Conservation (phyloP, 2,113 vertebrate species). For the Gulo gulo region DNA sequence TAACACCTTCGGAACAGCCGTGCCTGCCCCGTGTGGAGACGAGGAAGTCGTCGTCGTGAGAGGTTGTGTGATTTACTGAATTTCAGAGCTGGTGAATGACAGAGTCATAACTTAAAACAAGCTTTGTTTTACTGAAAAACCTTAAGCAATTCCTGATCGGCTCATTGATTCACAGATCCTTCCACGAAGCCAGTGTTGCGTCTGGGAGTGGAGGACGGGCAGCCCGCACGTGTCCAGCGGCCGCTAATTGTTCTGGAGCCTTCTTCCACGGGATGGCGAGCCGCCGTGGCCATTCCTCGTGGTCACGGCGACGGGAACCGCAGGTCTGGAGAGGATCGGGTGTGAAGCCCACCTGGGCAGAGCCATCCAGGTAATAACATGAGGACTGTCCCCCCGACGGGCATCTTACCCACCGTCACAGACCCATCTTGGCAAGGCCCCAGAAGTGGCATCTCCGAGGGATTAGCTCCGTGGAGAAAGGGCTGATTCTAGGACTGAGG, state of each 20-base stretch:
- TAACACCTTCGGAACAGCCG: too few species aligned
- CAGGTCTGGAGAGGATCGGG: not conserved
- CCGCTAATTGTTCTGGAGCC: accelerated
- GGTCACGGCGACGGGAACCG: not conserved
- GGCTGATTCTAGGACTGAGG: not conserved
- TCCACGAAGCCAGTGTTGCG: not conserved
- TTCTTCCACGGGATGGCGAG: not conserved
- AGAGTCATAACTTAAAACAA: not conserved
- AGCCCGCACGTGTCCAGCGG: not conserved
- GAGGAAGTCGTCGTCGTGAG: not conserved
- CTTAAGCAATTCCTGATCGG: not conserved
- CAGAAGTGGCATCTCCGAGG: not conserved
- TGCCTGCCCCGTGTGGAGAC: not conserved
- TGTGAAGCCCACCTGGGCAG: not conserved
- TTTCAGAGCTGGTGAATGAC: not conserved
- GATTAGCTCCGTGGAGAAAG: not conserved
- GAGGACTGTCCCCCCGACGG: not conserved
- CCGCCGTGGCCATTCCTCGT: accelerated
- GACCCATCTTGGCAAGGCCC: not conserved
- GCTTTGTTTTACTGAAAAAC: not conserved
- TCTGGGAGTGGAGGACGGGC: not conserved
- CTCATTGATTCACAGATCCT: not conserved
- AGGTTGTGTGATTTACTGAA: not conserved
- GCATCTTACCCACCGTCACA: not conserved
- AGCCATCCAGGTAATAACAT: not conserved